Base-by-base conservation (phyloP, 2,113 vertebrate genomes). In the Rhinogobius similis region DNA sequence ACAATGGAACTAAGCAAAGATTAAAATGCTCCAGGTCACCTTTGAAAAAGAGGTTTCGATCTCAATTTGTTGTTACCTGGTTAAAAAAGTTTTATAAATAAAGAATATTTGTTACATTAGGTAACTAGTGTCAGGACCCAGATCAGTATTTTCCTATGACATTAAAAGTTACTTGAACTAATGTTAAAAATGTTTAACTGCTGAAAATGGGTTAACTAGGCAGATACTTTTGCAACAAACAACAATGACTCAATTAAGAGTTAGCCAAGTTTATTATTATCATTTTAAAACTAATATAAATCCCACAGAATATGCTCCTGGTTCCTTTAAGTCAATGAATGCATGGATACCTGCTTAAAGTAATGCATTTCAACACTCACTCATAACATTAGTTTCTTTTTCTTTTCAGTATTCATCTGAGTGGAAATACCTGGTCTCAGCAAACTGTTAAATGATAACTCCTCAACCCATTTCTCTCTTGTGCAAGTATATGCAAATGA, bases 221-320 rank as follows among this genome's bases (percentile, higher is more conserved):
- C 8, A 21, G 8, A 0, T n/a, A 21, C 2, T 21, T 50, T 10
- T 21, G 20, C 18, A 46, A 50, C 46, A 50, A 50, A 36, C 32
- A 41, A 50, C 62, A 81, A 81, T 77, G 90, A 94, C 93, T 93
- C 94, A 83, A 83, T 72, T 92, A 91, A 93, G 93, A 95, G 95
- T 98, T 95, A 95, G 94, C 96, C 96, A 96, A 95, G 94, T 99
- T 98, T 98, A 98, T 97, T 99, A 94, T 94, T 93, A 94, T 48
- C 20, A 50, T 95, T 95, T 96, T 94, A 91, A 95, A 96, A 95
- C 95, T 96, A 96, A 94, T 94, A 94, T 95, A 95, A 97, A 95
- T 94, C 93, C 96, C 95, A 93, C 92, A 89, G 92, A 92, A 91
- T 92, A 93, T 86, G 93, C 86, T 93, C 90, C 90, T 93, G 94